Evolutionary conservation across 2,888 invertebrate species (phyloP).

Genomic region (Andrena chrysosceles): DNA sequence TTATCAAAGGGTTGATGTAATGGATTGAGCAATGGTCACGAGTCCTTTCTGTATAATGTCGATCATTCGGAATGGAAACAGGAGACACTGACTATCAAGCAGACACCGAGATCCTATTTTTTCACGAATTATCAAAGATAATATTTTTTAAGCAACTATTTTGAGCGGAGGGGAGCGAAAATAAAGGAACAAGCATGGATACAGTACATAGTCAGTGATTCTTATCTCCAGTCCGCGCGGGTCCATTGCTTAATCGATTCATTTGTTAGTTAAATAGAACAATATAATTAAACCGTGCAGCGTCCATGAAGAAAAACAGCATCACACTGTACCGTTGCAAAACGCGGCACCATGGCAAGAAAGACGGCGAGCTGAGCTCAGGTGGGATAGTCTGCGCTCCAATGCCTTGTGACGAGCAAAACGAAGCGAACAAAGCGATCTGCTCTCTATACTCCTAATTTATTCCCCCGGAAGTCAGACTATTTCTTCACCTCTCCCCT

Average conservation of each 20-base stretch:
- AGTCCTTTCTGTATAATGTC: conserved; percentile 4
- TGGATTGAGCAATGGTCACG: no score
- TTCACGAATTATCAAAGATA: conserved; percentile 11
- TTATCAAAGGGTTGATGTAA: no score
- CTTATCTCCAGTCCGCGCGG: conserved; percentile 8
- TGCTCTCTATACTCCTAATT: conserved; percentile 44
- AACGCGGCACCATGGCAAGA: neutral
- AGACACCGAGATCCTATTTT: conserved; percentile 6
- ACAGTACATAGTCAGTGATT: conserved; percentile 15
- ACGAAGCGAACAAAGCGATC: conserved; percentile 16
- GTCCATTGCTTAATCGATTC: conserved; percentile 10
- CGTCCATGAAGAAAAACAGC: conserved; percentile 3
- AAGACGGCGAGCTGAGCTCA: conserved; percentile 14
- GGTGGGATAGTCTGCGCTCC: conserved; percentile 9
- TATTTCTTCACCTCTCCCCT: neutral
- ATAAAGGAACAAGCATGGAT: neutral
- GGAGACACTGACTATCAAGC: conserved; percentile 14
- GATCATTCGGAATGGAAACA: neutral
- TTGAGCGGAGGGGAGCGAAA: neutral
- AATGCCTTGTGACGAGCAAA: conserved; percentile 1
- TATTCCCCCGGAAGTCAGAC: conserved; percentile 27
- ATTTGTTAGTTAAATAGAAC: neutral
- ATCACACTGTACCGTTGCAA: neutral
- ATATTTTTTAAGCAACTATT: conserved; percentile 41
- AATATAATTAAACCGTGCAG: neutral